phyloP scores from a whole-genome alignment of 2,888 invertebrate genomes.

The Halictus ligatus region DNA sequence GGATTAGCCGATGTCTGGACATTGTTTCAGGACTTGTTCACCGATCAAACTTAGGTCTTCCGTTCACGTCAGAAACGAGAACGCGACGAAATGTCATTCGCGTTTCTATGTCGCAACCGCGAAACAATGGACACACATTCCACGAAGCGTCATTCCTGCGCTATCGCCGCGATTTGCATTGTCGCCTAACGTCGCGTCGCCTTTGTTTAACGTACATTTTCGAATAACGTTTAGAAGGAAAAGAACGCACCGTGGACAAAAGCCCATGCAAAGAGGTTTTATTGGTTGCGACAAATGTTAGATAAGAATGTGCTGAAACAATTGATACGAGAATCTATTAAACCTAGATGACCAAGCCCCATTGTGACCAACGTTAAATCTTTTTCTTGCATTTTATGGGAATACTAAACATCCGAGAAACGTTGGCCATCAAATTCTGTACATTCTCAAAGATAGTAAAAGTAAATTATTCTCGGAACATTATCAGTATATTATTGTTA shows the following conservation, averaged over 20 bases:
- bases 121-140: background rate
- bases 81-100: background rate
- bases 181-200: background rate
- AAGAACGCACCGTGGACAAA: background rate
- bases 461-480: too few species aligned
- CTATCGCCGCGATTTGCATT: background rate
- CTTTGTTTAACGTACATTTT: background rate
- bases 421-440: too few species aligned
- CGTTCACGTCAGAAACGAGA: background rate
- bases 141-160: background rate
- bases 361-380: too few species aligned
- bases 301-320: background rate
- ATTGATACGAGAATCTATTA: too few species aligned
- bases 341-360: too few species aligned
- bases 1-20: background rate
- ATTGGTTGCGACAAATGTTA: background rate
- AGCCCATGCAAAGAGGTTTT: background rate
- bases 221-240: too few species aligned
- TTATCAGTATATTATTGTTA: too few species aligned
- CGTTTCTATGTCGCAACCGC: background rate
- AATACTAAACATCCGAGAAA: too few species aligned
- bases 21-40: background rate
- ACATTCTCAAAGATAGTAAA: too few species aligned
- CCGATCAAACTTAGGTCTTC: background rate
- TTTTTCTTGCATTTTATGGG: too few species aligned